A percentile compares a stretch with the other conserved stretches of the same genome.
Conservation (phyloP, 1,140 invertebrate genomes). For the Sycophaga agraensis region DNA sequence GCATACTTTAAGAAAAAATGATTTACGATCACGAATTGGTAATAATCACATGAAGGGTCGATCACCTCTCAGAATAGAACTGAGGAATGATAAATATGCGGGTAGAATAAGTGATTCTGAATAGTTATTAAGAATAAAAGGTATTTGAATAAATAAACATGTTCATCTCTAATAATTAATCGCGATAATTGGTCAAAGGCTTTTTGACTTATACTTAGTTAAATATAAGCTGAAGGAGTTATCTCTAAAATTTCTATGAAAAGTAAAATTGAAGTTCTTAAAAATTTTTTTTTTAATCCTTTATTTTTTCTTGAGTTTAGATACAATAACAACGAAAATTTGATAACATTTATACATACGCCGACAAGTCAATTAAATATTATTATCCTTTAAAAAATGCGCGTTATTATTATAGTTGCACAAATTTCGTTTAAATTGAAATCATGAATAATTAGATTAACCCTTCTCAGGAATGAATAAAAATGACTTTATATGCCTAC, state of each 20-base stretch:
- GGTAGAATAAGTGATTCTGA: constrained; percentile 38
- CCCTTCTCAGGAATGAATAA: too few species aligned
- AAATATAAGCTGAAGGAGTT: background rate
- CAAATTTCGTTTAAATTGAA: constrained; percentile 6
- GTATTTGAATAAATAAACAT: constrained; percentile 5
- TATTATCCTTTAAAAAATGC: constrained; percentile 4
- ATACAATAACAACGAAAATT: constrained; percentile 25
- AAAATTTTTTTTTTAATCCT: constrained; percentile 22
- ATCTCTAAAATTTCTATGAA: background rate
- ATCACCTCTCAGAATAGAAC: constrained; percentile 52
- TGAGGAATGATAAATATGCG: constrained; percentile 50
- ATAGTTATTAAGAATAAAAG: constrained; percentile 24
- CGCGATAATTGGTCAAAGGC: background rate
- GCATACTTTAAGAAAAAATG: constrained; percentile 37
- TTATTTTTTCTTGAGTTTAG: constrained; percentile 23
- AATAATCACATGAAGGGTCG: constrained; percentile 43
- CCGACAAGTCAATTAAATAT: constrained; percentile 20
- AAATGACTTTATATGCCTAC: too few species aligned
- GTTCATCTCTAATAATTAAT: background rate
- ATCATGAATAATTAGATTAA: too few species aligned
- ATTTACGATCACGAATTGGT: constrained; percentile 46
- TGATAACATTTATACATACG: constrained; percentile 19
- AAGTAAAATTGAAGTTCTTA: background rate
- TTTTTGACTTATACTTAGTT: constrained; percentile 5
- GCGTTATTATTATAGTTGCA: constrained; percentile 6